phyloP scores from a whole-genome alignment of 53 echinoderm and acorn worm genomes.

The Apostichopus leukothele region DNA sequence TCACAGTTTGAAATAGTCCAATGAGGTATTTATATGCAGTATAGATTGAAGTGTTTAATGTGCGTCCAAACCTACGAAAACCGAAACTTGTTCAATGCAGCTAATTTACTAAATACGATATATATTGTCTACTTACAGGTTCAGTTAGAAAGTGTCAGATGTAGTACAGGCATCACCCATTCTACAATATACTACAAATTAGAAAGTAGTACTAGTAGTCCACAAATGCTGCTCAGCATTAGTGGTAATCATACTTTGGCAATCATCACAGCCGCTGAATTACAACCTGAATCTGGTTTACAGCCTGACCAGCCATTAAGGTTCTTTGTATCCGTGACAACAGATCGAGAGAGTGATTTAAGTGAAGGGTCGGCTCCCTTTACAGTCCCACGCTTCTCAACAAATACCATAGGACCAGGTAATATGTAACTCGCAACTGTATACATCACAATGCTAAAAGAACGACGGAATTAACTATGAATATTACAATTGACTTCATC shows the following conservation, averaged over 20 bases:
- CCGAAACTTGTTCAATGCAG: too few species aligned
- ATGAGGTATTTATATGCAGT: too few species aligned
- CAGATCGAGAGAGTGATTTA: background rate
- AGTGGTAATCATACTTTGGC: background rate
- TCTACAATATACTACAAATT: background rate
- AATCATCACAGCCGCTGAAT: background rate
- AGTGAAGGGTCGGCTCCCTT: background rate
- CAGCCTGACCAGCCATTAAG: background rate
- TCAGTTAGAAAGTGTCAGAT: background rate
- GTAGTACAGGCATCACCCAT: background rate
- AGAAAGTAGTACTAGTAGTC: background rate
- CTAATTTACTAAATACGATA: too few species aligned
- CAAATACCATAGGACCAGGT: too few species aligned
- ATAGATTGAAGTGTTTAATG: too few species aligned
- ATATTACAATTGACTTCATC: too few species aligned
- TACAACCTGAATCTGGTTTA: background rate
- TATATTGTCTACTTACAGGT: background rate
- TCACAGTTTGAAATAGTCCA: too few species aligned
- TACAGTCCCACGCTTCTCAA: background rate
- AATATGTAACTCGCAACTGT: too few species aligned
- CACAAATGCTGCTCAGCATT: background rate
- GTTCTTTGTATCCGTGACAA: background rate
- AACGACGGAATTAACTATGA: too few species aligned
- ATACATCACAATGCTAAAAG: too few species aligned
- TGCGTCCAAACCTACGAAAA: too few species aligned